Percentiles rank a stretch among this genome's conserved stretches.
phyloP scores from a whole-genome alignment of 2,888 invertebrate species.

The Abscondita cerata region DNA sequence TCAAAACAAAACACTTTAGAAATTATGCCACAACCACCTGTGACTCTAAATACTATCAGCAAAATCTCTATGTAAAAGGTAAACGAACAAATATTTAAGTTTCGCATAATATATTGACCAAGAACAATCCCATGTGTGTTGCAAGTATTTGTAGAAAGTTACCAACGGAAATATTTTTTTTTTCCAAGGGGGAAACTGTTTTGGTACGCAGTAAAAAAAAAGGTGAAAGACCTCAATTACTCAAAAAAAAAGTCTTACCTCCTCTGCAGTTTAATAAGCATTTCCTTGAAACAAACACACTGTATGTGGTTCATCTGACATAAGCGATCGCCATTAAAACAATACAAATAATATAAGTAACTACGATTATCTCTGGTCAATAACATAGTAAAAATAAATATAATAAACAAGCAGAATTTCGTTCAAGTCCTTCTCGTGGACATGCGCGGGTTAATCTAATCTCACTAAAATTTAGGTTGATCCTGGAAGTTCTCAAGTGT shows the following conservation, averaged over 20 bases:
- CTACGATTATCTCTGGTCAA: slow-evolving; percentile 18
- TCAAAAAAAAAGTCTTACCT: slow-evolving; percentile 6
- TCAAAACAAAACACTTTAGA: no score
- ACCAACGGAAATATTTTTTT: no score
- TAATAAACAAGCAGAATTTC: slow-evolving; percentile 14
- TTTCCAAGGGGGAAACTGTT: no score
- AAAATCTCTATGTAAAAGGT: no score
- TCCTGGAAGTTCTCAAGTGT: slow-evolving; percentile 13
- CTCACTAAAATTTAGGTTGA: slow-evolving; percentile 16
- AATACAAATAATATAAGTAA: slow-evolving; percentile 7
- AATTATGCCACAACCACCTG: no score
- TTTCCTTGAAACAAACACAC: background rate
- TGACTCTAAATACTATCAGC: no score
- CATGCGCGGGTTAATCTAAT: slow-evolving; percentile 17
- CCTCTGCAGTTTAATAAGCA: slow-evolving; percentile 9
- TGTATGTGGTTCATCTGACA: background rate
- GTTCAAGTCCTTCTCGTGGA: slow-evolving; percentile 5
- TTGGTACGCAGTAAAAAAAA: background rate
- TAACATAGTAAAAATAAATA: slow-evolving; percentile 18
- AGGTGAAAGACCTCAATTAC: background rate
- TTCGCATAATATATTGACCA: no score
- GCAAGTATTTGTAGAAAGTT: no score
- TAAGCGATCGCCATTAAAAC: slow-evolving; percentile 2
- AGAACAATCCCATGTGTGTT: no score
- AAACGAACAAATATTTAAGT: no score